Conservation (phyloP, 2,888 invertebrate species). For the Mantis religiosa region DNA sequence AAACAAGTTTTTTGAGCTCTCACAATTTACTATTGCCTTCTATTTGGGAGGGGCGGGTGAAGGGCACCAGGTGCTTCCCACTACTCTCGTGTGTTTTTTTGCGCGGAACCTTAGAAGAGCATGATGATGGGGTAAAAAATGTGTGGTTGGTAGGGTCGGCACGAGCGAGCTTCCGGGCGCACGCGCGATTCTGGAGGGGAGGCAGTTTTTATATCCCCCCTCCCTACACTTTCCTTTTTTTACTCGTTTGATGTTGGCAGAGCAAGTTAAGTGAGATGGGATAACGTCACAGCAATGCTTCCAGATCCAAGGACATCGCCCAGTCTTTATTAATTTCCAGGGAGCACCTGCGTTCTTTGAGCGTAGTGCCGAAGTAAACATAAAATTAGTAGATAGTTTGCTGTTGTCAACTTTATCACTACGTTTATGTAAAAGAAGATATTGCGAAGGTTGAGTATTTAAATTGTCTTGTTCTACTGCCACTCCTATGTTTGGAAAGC, state of each 20-base stretch:
- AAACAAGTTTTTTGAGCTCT: conserved; percentile 13
- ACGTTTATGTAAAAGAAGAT: too few species aligned
- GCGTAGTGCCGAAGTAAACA: too few species aligned
- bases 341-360: background rate
- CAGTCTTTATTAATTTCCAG: background rate
- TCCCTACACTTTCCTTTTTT: background rate
- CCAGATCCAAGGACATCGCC: background rate
- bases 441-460: too few species aligned
- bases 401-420: too few species aligned
- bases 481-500: too few species aligned
- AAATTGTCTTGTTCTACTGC: too few species aligned
- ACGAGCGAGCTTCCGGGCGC: background rate
- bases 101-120: conserved; percentile 18
- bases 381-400: too few species aligned
- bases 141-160: background rate
- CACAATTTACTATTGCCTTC: background rate
- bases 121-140: conserved; percentile 10
- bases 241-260: background rate
- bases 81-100: conserved; percentile 6
- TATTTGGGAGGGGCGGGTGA: conserved; percentile 10
- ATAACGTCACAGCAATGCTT: background rate
- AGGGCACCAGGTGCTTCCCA: conserved; percentile 16
- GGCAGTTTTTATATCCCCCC: background rate
- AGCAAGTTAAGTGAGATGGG: background rate
- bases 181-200: background rate